These are phyloP conservation scores for Ennomos erosarius DNA, from an alignment of 2,888 invertebrate genomes.

Conservation along the genomic window DNA sequence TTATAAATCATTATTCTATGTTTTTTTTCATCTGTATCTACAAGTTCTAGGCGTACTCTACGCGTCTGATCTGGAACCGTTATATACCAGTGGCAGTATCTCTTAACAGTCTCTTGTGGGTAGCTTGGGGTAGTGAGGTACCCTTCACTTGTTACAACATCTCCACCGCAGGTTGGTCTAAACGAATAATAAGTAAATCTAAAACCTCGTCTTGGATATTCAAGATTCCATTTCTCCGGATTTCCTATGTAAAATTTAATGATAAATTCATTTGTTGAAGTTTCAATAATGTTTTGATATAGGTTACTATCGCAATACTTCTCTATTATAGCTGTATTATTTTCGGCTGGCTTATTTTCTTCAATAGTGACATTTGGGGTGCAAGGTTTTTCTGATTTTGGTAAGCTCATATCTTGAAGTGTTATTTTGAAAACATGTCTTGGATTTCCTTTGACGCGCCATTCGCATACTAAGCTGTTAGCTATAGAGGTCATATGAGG, in stretches of 20 bases:
- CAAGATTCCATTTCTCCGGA: slow-evolving; percentile 58
- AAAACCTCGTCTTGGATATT: slow-evolving; percentile 81
- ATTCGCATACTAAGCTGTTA: slow-evolving; percentile 87
- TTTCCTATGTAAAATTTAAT: slow-evolving; percentile 66
- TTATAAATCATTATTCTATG: slow-evolving; percentile 79
- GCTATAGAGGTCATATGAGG: slow-evolving; percentile 84
- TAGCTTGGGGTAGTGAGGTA: slow-evolving; percentile 90
- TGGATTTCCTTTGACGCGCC: slow-evolving; percentile 86
- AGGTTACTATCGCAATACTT: slow-evolving; percentile 55
- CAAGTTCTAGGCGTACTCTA: slow-evolving; percentile 80
- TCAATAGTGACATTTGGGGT: slow-evolving; percentile 67
- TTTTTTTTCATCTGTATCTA: slow-evolving; percentile 70
- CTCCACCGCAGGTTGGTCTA: slow-evolving; percentile 87
- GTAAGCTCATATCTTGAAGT: slow-evolving; percentile 59
- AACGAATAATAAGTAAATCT: slow-evolving; percentile 86
- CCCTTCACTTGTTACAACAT: slow-evolving; percentile 86
- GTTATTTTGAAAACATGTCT: slow-evolving; percentile 55
- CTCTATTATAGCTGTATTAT: slow-evolving; percentile 55
- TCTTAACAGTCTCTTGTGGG: slow-evolving; percentile 72
- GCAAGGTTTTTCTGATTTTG: slow-evolving; percentile 60
- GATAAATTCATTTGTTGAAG: slow-evolving; percentile 62
- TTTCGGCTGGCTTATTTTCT: slow-evolving; percentile 60
- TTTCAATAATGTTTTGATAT: slow-evolving; percentile 50
- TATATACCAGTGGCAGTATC: slow-evolving; percentile 71
- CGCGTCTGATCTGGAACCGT: slow-evolving; percentile 64